Evolutionary conservation across 2,797 vertebrate species (phyloP).

Genomic region (Microctenopoma lineatum): DNA sequence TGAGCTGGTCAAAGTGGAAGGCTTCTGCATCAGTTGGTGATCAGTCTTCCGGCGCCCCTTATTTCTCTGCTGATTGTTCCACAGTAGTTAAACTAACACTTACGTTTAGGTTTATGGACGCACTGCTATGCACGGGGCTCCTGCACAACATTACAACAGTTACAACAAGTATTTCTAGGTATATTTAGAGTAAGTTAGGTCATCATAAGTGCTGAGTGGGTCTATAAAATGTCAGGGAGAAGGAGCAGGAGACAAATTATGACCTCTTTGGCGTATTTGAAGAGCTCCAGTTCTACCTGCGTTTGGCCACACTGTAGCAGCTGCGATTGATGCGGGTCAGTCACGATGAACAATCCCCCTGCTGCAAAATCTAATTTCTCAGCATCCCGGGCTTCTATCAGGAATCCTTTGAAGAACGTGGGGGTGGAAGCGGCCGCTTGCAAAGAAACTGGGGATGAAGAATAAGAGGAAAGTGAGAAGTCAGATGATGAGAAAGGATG

Average conservation of each 20-base stretch:
- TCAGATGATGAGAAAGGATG: not conserved
- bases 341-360: constrained; percentile 83
- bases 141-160: too few relatives aligned
- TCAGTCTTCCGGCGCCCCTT: not conserved
- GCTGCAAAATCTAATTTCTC: constrained; percentile 59
- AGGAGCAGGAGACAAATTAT: too few relatives aligned
- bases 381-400: constrained; percentile 86
- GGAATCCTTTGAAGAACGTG: constrained; percentile 85
- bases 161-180: too few relatives aligned
- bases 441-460: constrained; percentile 79
- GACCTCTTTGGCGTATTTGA: too few relatives aligned
- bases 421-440: constrained; percentile 58
- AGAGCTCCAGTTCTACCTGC: constrained; percentile 70
- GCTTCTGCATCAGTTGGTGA: not conserved
- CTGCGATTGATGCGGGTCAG: constrained; percentile 78
- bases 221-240: too few relatives aligned
- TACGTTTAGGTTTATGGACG: too few relatives aligned
- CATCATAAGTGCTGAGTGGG: too few relatives aligned
- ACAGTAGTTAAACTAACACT: too few relatives aligned
- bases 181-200: too few relatives aligned
- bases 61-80: too few relatives aligned
- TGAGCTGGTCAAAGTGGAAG: not conserved
- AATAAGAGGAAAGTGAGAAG: not conserved
- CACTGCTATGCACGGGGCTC: too few relatives aligned
- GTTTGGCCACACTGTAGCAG: constrained; percentile 81